These are phyloP conservation scores for Palythoa heliodiscus DNA, from an alignment of 92 coral and sea anemone species.

Conservation along the genomic window DNA sequence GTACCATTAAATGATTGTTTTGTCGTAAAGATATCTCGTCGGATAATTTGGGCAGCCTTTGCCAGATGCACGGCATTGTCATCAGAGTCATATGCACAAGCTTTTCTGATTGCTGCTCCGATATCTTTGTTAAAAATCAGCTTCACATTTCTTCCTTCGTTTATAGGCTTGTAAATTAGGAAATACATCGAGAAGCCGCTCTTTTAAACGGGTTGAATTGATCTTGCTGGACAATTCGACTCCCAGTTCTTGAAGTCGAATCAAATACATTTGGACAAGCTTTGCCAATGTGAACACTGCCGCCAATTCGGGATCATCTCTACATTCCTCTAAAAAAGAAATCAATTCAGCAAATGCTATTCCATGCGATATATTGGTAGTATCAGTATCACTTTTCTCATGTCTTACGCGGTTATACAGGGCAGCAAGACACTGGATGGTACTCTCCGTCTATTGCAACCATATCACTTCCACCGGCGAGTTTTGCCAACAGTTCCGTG, in stretches of 20 bases:
- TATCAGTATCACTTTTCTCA: constrained; percentile 26
- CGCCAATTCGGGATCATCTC: constrained; percentile 42
- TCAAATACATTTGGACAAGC: constrained; percentile 39
- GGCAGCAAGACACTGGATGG: constrained; percentile 49
- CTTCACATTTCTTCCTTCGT: constrained; percentile 48
- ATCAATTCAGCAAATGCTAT: constrained; percentile 57
- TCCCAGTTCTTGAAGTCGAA: constrained; percentile 47
- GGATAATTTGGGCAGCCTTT: constrained; percentile 3
- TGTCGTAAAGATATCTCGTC: constrained; percentile 13
- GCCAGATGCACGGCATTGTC: constrained; percentile 27
- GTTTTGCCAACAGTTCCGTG: constrained; percentile 50
- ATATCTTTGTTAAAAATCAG: constrained; percentile 51
- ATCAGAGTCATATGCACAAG: constrained; percentile 45
- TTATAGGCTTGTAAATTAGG: constrained; percentile 45
- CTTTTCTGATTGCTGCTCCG: too few relatives aligned
- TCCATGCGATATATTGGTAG: constrained; percentile 29
- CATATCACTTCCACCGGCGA: constrained; percentile 53
- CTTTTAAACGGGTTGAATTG: constrained; percentile 48
- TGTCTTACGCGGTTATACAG: constrained; percentile 51
- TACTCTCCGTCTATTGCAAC: constrained; percentile 55
- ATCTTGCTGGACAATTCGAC: constrained; percentile 33
- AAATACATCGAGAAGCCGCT: constrained; percentile 46
- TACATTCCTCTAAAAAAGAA: constrained; percentile 51
- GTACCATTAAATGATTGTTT: constrained; percentile 3
- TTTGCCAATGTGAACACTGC: constrained; percentile 50